Percentiles rank a stretch among this genome's conserved stretches.
These are phyloP conservation scores for Tachycineta bicolor DNA, from an alignment of 2,113 vertebrate genomes.

Conservation along the genomic window DNA sequence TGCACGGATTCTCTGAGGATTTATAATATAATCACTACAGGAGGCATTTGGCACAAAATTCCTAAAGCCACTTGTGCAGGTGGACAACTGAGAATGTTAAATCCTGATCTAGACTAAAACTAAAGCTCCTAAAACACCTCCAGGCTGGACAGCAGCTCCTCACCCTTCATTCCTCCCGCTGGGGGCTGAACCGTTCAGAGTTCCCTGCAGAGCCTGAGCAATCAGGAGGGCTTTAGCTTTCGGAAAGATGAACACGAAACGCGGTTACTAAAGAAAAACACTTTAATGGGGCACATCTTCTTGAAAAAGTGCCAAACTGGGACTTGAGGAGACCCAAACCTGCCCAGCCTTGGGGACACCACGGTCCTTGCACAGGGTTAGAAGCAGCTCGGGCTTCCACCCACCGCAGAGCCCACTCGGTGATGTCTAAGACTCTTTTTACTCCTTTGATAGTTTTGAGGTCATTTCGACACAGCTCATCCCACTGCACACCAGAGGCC, in stretches of 20 bases:
- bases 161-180: background rate
- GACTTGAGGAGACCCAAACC: background rate
- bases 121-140: background rate
- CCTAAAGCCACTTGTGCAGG: background rate
- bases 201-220: background rate
- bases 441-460: background rate
- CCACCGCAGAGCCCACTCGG: rapidly evolving
- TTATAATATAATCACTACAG: background rate
- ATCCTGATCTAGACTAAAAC: background rate
- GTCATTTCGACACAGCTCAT: background rate
- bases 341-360: background rate
- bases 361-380: background rate
- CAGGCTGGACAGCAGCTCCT: background rate
- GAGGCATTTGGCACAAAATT: background rate
- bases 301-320: background rate
- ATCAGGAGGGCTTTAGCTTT: background rate
- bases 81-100: background rate
- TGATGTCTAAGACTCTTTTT: background rate
- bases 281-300: rapidly evolving
- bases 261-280: background rate
- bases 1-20: background rate
- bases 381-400: background rate
- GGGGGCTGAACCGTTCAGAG: background rate
- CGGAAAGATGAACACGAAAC: background rate
- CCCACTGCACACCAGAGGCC: background rate